Conservation (phyloP, 2,113 vertebrate genomes). For the Urocynchramus pylzowi region DNA sequence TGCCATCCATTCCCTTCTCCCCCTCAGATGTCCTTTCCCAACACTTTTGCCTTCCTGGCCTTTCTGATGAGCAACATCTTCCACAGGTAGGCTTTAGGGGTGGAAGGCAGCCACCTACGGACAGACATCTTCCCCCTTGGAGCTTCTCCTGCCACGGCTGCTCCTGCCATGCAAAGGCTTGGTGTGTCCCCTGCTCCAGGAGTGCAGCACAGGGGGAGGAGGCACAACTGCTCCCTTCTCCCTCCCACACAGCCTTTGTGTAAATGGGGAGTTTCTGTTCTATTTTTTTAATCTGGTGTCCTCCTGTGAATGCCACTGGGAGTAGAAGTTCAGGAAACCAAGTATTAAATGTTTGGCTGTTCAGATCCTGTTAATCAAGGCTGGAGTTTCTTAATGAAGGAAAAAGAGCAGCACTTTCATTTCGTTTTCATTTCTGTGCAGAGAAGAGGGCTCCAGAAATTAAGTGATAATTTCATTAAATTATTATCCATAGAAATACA, state of each 20-base stretch:
- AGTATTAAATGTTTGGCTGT: neutral
- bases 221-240: neutral
- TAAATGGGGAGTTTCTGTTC: neutral
- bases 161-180: neutral
- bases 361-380: neutral
- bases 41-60: neutral
- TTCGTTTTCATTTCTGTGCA: neutral
- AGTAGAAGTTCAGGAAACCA: neutral
- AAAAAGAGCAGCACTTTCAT: neutral
- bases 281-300: neutral
- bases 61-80: neutral
- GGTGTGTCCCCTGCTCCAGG: neutral
- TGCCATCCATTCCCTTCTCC: neutral
- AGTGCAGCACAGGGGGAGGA: neutral
- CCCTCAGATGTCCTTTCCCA: neutral
- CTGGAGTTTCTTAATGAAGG: neutral
- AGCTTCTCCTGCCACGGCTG: rapidly evolving
- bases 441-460: neutral
- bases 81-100: neutral
- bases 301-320: neutral
- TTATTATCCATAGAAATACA: constrained; percentile 2
- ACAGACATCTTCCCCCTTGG: neutral
- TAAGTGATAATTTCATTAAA: neutral
- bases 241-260: neutral
- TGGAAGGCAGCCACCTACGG: neutral